Percentiles rank a stretch among this genome's conserved stretches.
phyloP scores from a whole-genome alignment of 2,888 invertebrate genomes.

The Lasioglossum lativentre region DNA sequence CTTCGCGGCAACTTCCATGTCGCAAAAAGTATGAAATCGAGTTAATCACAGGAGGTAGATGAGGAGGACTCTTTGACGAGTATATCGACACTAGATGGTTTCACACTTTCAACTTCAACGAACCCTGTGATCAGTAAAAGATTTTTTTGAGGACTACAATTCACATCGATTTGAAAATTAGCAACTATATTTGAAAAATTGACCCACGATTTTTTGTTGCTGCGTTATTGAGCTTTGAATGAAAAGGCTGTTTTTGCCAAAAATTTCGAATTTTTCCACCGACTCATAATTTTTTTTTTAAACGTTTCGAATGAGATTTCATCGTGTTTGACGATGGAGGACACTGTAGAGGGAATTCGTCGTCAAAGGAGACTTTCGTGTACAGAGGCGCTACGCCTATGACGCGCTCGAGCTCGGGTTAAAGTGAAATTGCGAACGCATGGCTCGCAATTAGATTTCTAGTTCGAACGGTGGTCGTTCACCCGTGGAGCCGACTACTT shows the following conservation, averaged over 20 bases:
- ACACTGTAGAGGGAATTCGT: neutral
- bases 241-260: no score
- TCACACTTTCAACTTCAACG: no score
- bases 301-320: no score
- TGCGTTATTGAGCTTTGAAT: no score
- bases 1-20: neutral
- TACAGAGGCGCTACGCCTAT: constrained; percentile 14
- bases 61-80: neutral
- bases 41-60: neutral
- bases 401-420: constrained; percentile 8
- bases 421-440: constrained; percentile 47
- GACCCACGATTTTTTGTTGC: no score
- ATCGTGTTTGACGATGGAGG: neutral
- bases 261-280: no score
- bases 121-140: no score
- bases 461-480: constrained; percentile 47
- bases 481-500: constrained; percentile 11
- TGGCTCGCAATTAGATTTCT: constrained; percentile 52
- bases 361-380: neutral
- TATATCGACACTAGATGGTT: no score
- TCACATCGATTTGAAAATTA: no score
- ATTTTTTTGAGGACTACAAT: no score
- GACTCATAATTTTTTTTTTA: no score
- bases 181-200: no score
- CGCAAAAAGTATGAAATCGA: neutral